Evolutionary conservation across 2,797 vertebrate species (phyloP).

Genomic region (Rousettus madagascariensis): DNA sequence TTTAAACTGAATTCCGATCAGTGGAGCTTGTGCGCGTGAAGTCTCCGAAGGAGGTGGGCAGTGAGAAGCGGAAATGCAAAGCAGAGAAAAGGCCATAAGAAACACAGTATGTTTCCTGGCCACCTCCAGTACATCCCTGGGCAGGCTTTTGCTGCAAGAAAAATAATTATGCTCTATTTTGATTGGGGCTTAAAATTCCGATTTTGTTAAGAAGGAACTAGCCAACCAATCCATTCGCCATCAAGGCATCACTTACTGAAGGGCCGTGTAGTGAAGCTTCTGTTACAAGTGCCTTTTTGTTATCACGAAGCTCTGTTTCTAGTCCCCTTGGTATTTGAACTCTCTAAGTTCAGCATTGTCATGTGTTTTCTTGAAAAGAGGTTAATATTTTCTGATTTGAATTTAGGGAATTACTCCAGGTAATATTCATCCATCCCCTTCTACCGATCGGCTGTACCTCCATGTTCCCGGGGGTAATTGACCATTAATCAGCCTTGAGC

Average conservation of each 20-base stretch:
- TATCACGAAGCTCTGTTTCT: neutral
- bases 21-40: neutral
- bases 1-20: neutral
- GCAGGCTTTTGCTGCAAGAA: neutral
- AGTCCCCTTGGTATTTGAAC: neutral
- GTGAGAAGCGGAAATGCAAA: neutral
- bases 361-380: constrained; percentile 17
- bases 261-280: neutral
- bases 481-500: constrained; percentile 52
- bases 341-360: constrained; percentile 27
- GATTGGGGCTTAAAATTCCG: neutral
- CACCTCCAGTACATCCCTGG: neutral
- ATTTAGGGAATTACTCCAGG: neutral
- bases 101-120: neutral
- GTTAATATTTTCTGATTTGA: constrained; percentile 65
- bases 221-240: neutral
- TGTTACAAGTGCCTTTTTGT: neutral
- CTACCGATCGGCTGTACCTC: neutral
- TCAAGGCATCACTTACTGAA: neutral
- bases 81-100: neutral
- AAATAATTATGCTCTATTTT: neutral
- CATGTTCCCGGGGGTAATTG: neutral
- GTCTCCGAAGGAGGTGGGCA: neutral
- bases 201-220: neutral
- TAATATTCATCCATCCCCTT: constrained; percentile 41